Evolutionary conservation across 2,797 vertebrate genomes (phyloP).

Genomic region (Neoniphon sammara): DNA sequence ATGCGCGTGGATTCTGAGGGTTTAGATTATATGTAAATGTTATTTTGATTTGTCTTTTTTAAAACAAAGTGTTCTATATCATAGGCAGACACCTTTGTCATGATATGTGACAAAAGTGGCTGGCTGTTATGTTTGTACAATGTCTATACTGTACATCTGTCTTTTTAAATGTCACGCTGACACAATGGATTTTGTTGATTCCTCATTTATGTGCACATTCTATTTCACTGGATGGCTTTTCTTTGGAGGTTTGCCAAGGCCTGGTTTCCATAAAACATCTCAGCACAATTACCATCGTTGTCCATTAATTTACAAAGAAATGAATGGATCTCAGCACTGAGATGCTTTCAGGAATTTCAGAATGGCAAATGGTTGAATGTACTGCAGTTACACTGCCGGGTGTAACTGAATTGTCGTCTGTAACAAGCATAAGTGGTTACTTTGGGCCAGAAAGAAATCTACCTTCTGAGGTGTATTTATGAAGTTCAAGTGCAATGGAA

Average conservation of each 20-base stretch:
- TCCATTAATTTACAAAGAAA: not conserved
- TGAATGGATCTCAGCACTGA: constrained; percentile 2
- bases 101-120: constrained; percentile 56
- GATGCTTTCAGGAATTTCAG: not conserved
- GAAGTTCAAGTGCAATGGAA: constrained; percentile 74
- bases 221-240: constrained; percentile 15
- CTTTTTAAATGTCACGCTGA: constrained; percentile 17
- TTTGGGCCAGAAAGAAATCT: constrained; percentile 22
- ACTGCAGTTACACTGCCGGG: not conserved
- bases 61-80: constrained; percentile 43
- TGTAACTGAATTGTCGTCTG: not conserved
- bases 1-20: constrained; percentile 23
- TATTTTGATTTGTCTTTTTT: constrained; percentile 11
- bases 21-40: constrained; percentile 36
- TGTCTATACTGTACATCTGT: constrained; percentile 59
- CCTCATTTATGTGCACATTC: constrained; percentile 22
- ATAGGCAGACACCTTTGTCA: constrained; percentile 45
- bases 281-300: not conserved
- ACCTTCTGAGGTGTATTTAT: constrained; percentile 68
- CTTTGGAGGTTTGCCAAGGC: not conserved
- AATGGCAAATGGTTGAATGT: constrained; percentile 25
- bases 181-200: constrained; percentile 18
- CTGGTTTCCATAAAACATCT: not conserved
- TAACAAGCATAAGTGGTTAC: not conserved
- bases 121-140: constrained; percentile 61